These are phyloP conservation scores for Horisme vitalbata DNA, from an alignment of 2,888 invertebrate species.

Conservation along the genomic window DNA sequence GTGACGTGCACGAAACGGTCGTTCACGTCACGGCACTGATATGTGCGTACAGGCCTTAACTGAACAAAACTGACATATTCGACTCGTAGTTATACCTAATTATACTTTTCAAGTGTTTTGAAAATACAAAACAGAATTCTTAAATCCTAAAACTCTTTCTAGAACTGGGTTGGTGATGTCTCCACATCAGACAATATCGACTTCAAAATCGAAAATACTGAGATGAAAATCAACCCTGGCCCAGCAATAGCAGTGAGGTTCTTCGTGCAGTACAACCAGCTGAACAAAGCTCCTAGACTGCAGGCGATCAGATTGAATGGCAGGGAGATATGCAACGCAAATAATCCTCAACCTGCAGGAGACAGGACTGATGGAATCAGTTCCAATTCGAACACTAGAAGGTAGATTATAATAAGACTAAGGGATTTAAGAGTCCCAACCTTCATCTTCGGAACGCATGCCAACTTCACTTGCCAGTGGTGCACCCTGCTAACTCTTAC, in stretches of 20 bases:
- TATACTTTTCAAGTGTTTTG: too few species aligned
- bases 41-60: too few species aligned
- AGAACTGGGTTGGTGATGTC: conserved; percentile 85
- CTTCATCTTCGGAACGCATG: too few species aligned
- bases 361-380: conserved; percentile 40
- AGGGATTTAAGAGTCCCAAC: too few species aligned
- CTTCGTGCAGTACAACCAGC: conserved; percentile 83
- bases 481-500: too few species aligned
- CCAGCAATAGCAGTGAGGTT: conserved; percentile 81
- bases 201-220: conserved; percentile 82
- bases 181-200: conserved; percentile 81
- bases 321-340: conserved; percentile 80
- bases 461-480: too few species aligned
- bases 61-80: too few species aligned
- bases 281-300: conserved; percentile 73
- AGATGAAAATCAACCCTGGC: conserved; percentile 81
- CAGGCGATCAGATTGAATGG: conserved; percentile 80
- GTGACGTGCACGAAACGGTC: too few species aligned
- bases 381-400: conserved; percentile 5
- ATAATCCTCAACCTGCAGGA: conserved; percentile 52
- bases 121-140: neutral
- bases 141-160: conserved; percentile 28
- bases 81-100: too few species aligned
- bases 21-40: too few species aligned
- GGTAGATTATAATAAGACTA: too few species aligned